Percentiles rank a stretch among this genome's conserved stretches.
Evolutionary conservation across 2,113 vertebrate species (phyloP).

Genomic region (Gila orcuttii): DNA sequence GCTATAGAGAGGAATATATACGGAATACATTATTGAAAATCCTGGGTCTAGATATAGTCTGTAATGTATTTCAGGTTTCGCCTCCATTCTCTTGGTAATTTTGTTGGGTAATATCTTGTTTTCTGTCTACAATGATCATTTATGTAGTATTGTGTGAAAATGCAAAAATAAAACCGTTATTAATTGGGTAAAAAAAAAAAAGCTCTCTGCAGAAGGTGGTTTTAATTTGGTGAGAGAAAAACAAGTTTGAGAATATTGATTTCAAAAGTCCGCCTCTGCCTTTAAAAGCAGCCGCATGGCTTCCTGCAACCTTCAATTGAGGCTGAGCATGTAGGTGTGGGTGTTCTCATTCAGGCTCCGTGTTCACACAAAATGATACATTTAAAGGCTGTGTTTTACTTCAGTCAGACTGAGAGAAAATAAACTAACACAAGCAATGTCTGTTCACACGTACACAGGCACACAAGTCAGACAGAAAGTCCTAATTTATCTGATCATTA

Average conservation of each 20-base stretch:
- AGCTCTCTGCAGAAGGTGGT: slow-evolving; percentile 70
- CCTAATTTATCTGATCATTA: slow-evolving; percentile 14
- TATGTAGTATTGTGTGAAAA: not conserved
- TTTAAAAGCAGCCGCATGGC: slow-evolving; percentile 70
- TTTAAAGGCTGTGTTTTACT: slow-evolving; percentile 85
- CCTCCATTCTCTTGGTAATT: not conserved
- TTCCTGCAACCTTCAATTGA: slow-evolving; percentile 88
- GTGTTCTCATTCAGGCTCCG: slow-evolving; percentile 79
- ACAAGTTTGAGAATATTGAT: slow-evolving; percentile 80
- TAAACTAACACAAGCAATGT: slow-evolving; percentile 79
- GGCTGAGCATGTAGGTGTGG: slow-evolving; percentile 81
- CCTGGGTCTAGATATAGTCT: slow-evolving; percentile 4
- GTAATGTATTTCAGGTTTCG: not conserved
- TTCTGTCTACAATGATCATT: no score
- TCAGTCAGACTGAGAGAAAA: slow-evolving; percentile 84
- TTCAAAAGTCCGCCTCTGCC: slow-evolving; percentile 67
- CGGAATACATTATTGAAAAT: slow-evolving; percentile 1
- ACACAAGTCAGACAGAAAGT: slow-evolving; percentile 62
- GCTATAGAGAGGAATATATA: slow-evolving; percentile 1
- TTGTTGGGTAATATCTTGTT: not conserved
- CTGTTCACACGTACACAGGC: slow-evolving; percentile 67
- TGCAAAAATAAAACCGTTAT: not conserved
- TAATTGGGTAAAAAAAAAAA: not conserved
- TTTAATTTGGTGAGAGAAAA: slow-evolving; percentile 79
- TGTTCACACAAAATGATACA: slow-evolving; percentile 85